A percentile compares a stretch with the other conserved stretches of the same genome.
Evolutionary conservation across 2,113 vertebrate genomes (phyloP).

Genomic region (Antennarius striatus): DNA sequence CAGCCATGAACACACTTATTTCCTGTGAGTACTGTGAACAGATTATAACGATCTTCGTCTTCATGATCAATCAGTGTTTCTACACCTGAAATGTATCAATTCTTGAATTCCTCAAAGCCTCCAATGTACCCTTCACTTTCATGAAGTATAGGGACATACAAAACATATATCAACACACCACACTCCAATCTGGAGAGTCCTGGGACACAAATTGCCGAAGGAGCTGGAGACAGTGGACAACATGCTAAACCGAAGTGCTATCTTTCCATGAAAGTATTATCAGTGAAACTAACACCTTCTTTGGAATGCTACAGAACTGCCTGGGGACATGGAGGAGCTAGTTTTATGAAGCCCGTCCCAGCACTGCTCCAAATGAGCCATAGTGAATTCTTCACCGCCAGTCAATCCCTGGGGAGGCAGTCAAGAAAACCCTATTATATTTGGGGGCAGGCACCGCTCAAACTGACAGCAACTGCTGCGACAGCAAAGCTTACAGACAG

Average conservation of each 20-base stretch:
- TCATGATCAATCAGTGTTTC: not conserved
- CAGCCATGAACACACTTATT: no score
- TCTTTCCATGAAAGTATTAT: constrained; percentile 63
- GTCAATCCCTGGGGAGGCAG: constrained; percentile 73
- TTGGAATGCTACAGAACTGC: constrained; percentile 69
- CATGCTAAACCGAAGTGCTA: constrained; percentile 45
- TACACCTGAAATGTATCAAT: constrained; percentile 30
- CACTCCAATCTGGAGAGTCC: constrained; percentile 7
- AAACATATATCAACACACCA: constrained; percentile 1
- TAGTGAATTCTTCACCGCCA: constrained; percentile 76
- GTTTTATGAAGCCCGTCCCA: constrained; percentile 71
- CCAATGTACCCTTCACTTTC: constrained; percentile 31
- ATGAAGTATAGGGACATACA: constrained; percentile 1
- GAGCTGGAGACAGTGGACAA: constrained; percentile 42
- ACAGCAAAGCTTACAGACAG: constrained; percentile 71
- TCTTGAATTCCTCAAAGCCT: constrained; percentile 10
- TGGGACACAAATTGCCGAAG: constrained; percentile 41
- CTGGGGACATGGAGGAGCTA: constrained; percentile 67
- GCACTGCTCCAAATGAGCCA: constrained; percentile 74
- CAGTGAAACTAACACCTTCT: constrained; percentile 71
- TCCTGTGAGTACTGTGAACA: no score
- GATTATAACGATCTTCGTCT: not conserved
- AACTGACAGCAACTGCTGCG: constrained; percentile 81
- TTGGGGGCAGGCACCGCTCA: constrained; percentile 77
- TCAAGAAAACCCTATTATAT: constrained; percentile 81